Percentiles rank a stretch among this genome's conserved stretches.
These are phyloP conservation scores for Cuniculus paca DNA, from an alignment of 2,797 vertebrate genomes.

Conservation along the genomic window DNA sequence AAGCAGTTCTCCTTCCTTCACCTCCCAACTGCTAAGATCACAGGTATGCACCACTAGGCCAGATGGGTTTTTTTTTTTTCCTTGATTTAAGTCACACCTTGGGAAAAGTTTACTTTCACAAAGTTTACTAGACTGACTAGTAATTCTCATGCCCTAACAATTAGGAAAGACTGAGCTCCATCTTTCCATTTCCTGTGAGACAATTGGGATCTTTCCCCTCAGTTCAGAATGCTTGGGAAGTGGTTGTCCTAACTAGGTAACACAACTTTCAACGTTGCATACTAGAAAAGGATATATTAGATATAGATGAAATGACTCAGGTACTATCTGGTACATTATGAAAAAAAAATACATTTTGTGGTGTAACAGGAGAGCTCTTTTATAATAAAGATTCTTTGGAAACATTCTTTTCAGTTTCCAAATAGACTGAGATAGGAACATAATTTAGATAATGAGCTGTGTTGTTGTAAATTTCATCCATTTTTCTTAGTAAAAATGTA, in stretches of 20 bases:
- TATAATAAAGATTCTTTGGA: slow-evolving; percentile 54
- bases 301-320: slow-evolving; percentile 35
- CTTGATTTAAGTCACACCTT: slow-evolving; percentile 25
- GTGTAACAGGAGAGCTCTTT: slow-evolving; percentile 1
- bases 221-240: slow-evolving; percentile 34
- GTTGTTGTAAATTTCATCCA: slow-evolving; percentile 17
- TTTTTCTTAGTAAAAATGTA: slow-evolving; percentile 68
- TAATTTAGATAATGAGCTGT: slow-evolving; percentile 46
- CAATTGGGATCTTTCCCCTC: neutral
- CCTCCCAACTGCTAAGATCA: neutral
- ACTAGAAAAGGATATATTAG: slow-evolving; percentile 24
- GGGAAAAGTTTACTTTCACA: slow-evolving; percentile 55
- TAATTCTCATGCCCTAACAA: slow-evolving; percentile 35
- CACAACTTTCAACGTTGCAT: slow-evolving; percentile 21
- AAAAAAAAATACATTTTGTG: slow-evolving; percentile 41
- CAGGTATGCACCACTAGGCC: neutral
- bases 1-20: neutral
- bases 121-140: neutral
- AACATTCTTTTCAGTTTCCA: slow-evolving; percentile 64
- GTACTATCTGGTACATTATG: neutral
- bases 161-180: slow-evolving; percentile 32
- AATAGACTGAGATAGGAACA: slow-evolving; percentile 36
- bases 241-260: neutral
- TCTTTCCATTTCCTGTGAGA: neutral
- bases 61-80: neutral